Base-by-base conservation (phyloP, 2,797 vertebrate species). In the Hemitrygon akajei region DNA sequence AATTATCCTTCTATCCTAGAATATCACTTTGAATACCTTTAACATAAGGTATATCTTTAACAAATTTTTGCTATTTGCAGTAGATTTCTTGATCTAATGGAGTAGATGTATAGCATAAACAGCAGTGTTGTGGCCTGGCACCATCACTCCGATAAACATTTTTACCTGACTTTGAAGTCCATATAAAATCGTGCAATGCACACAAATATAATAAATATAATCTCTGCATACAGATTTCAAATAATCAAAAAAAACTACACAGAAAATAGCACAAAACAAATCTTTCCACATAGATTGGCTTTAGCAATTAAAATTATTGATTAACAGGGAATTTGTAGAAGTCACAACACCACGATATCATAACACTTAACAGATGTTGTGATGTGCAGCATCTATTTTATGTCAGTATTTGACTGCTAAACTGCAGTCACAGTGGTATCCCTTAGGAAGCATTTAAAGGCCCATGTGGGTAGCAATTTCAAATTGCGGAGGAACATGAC, bases 361-460 rank as follows among this genome's bases (percentile, higher is more conserved):
- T 93, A 94, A 94, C 94, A 94, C 94, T 73, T 94, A 95, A 94
- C 95, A 97, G 96, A 96, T 96, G 96, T 95, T 95, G 95, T 94
- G 95, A 95, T 94, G 95, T 95, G 95, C 96, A 95, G 95, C 95
- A 96, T 96, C 95, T 95, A 95, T 97, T 96, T 96, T 95, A 94
- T 95, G 95, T 96, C 94, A 94, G 94, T 94, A 95, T 95, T 95
- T 95, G 95, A 95, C 95, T 95, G 95, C 95, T 96, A 96, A 96
- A 95, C 95, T 96, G 95, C 96, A 94, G 96, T 96, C 96, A 96
- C 96, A 96, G 94, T 94, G 95, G 94, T 94, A 94, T 96, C 96
- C 96, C 96, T 93, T 77, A 96, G 96, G 96, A 97, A 94, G 94
- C 66, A 95, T 96, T 96, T 96, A 95, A 94, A 94, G 94, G 94